These are phyloP conservation scores for Schmidtea mediterranea DNA, from an alignment of 1,140 invertebrate species.

Conservation along the genomic window DNA sequence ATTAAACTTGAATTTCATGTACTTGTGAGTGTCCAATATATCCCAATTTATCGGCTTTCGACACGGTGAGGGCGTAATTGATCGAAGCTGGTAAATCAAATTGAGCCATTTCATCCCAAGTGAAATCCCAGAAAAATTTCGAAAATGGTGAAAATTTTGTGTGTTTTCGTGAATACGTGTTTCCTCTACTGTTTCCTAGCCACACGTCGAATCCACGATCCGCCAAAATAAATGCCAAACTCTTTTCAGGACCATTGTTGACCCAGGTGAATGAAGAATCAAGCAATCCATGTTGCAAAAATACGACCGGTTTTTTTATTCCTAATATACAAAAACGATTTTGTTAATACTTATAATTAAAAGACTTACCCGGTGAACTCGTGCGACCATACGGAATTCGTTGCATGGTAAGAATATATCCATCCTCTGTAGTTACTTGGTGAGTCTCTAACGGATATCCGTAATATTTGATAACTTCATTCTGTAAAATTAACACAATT, in stretches of 20 bases:
- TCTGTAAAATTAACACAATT: too few species aligned
- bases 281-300: slow-evolving; percentile 15
- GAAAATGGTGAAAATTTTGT: slow-evolving; percentile 29
- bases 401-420: slow-evolving; percentile 15
- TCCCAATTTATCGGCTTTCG: slow-evolving; percentile 28
- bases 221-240: slow-evolving; percentile 19
- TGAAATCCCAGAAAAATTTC: slow-evolving; percentile 39
- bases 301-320: slow-evolving; percentile 11
- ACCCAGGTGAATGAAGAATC: slow-evolving; percentile 12
- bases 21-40: slow-evolving; percentile 39
- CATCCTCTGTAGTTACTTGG: slow-evolving; percentile 15
- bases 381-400: slow-evolving; percentile 13
- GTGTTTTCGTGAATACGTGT: slow-evolving; percentile 32
- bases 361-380: too few species aligned
- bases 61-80: slow-evolving; percentile 33
- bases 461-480: slow-evolving; percentile 13
- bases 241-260: slow-evolving; percentile 13
- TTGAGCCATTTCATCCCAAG: slow-evolving; percentile 47
- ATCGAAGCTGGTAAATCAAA: slow-evolving; percentile 42
- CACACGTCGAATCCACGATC: slow-evolving; percentile 50
- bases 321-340: background rate
- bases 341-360: too few species aligned
- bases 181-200: slow-evolving; percentile 39
- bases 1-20: background rate
- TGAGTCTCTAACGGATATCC: slow-evolving; percentile 17